Evolutionary conservation across 1,140 invertebrate species (phyloP), one percentile per base, ranked within the genome.

Genomic region (Panagrolaimus sp.): DNA sequence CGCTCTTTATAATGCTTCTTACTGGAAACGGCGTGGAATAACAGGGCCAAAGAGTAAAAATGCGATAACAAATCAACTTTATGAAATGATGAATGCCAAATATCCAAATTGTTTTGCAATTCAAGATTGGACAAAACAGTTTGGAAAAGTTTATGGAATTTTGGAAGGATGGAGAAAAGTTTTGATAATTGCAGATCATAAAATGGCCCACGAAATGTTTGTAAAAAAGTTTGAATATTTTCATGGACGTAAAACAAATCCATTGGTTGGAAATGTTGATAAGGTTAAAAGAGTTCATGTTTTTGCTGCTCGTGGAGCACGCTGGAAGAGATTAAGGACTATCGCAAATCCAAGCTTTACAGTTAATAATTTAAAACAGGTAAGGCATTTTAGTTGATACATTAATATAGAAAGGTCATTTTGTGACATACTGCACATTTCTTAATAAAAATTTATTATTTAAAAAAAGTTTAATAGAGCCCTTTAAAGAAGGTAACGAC

Each of bases 181-280:
- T 1, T 71, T 86, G 11, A 84, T 86, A 1, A 83, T 84, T 5
- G 81, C 83, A 16, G 83, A 86, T 73, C 70, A 77, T 0, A 78
- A 83, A 9, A 64, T 86, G 31, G 64, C 86, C 8, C 72, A 84
- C 13, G 82, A 86, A 70, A 79, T 86, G n/a, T 83, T 86, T 57
- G 76, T 84, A 20, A 85, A 85, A 68, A 84, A 86, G 69, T 86
- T 86, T 74, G 82, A 83, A 45, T 78, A 79, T 69, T 86, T 86
- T 74, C 83, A 85, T 69, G 83, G 82, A 27, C 70, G 85, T 77
- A 57, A 57, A 57, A 57, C 20, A 11, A 16, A 27, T 16, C 9
- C 27, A 25, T 20, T 20, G 9, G 51, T 57, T 27, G 74, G 74
- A 27, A 63, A 76, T 65, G 61, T 70, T 9, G 74, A 76, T 42